A percentile compares a stretch with the other conserved stretches of the same genome.
Conservation (phyloP, 1,140 invertebrate species). For the Trichonephila clavata region DNA sequence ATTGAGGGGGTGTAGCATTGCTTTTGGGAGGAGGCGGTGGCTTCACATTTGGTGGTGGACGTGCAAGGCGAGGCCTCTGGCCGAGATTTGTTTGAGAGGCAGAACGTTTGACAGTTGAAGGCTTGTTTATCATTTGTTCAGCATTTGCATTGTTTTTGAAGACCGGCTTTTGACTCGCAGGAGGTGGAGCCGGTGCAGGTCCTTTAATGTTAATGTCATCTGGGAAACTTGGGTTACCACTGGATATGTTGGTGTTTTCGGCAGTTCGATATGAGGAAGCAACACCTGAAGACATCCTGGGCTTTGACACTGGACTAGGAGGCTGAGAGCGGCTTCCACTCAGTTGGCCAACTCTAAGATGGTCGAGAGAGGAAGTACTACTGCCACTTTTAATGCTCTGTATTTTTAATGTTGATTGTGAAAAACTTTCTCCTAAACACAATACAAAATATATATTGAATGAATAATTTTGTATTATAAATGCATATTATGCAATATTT, state of each 20-base stretch:
- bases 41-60: slow-evolving; percentile 66
- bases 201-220: slow-evolving; percentile 71
- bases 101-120: slow-evolving; percentile 61
- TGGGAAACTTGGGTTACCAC: slow-evolving; percentile 65
- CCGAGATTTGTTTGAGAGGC: slow-evolving; percentile 68
- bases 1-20: slow-evolving; percentile 14
- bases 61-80: slow-evolving; percentile 57
- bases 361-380: slow-evolving; percentile 57
- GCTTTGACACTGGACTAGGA: slow-evolving; percentile 75
- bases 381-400: slow-evolving; percentile 62
- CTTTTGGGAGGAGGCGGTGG: slow-evolving; percentile 58
- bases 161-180: slow-evolving; percentile 64
- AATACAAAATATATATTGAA: not conserved
- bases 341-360: slow-evolving; percentile 58
- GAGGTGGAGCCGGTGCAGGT: slow-evolving; percentile 65
- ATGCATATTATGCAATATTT: no score
- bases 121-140: not conserved
- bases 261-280: not conserved
- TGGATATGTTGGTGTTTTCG: not conserved
- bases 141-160: slow-evolving; percentile 45
- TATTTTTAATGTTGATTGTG: slow-evolving; percentile 24
- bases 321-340: slow-evolving; percentile 70
- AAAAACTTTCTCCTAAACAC: slow-evolving; percentile 27
- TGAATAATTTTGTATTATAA: no score
- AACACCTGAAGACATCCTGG: slow-evolving; percentile 42